Evolutionary conservation across 1,140 invertebrate genomes (phyloP).

Genomic region (Akabosia matsudoensis): DNA sequence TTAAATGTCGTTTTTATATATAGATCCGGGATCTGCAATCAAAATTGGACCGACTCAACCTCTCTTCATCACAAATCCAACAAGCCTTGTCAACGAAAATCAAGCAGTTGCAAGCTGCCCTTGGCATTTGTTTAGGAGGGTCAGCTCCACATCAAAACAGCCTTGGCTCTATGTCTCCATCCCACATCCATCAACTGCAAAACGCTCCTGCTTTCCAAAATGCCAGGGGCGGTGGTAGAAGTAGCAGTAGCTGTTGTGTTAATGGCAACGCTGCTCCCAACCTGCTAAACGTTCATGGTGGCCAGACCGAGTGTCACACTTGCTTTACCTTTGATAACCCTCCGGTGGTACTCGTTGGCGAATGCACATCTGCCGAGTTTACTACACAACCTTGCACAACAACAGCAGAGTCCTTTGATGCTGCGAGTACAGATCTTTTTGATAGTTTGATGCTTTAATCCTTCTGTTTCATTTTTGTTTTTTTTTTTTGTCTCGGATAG

Average conservation of each 20-base stretch:
- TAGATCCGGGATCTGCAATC: slow-evolving; percentile 31
- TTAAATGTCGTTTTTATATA: not conserved
- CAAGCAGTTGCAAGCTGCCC: slow-evolving; percentile 37
- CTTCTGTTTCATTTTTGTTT: not conserved
- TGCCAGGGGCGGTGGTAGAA: not conserved
- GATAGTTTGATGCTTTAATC: not conserved
- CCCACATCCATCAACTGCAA: not conserved
- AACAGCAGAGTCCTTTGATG: not conserved
- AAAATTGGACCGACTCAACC: slow-evolving; percentile 27
- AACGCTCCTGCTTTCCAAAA: not conserved
- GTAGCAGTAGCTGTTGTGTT: not conserved
- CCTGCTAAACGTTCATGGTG: not conserved
- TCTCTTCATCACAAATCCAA: slow-evolving; percentile 34
- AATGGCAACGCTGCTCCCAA: not conserved
- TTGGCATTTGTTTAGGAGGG: slow-evolving; percentile 21
- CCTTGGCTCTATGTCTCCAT: not conserved
- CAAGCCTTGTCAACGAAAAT: slow-evolving; percentile 24
- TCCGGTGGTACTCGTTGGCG: not conserved
- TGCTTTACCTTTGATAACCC: not conserved
- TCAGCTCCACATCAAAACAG: not conserved
- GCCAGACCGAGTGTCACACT: too few species aligned
- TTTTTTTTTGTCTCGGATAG: too few species aligned
- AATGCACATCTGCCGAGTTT: not conserved
- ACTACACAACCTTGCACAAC: too few species aligned
- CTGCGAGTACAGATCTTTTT: not conserved